Evolutionary conservation across 2,113 vertebrate species (phyloP), one percentile per base, ranked within the genome.

Genomic region (Podiceps cristatus): DNA sequence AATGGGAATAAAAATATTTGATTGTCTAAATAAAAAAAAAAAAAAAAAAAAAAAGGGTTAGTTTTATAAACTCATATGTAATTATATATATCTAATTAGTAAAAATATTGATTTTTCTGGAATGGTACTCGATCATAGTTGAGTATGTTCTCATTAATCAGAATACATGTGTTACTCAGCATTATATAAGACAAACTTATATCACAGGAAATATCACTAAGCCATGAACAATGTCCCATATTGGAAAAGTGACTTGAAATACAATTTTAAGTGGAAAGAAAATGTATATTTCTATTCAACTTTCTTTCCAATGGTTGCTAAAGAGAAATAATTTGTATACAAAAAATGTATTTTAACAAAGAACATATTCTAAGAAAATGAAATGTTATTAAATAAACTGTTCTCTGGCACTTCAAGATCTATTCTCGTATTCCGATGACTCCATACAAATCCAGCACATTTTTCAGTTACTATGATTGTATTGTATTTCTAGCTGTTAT

Each of bases 21-120:
- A 42, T 47, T 6, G 7, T 7, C 3, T 42, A 66, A 31, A 40
- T 13, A 7, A 24, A 55, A 59, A 55, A 35, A 31, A 45, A 3
- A 5, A n/a, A 1, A 7, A 24, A 55, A 59, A 55, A 35, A 31
- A 45, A 3, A 5, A n/a, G 1, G 0, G 31, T 91, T 55, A 6
- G 7, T 47, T 73, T 5, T 37, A 37, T 63, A 63, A 86, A 82
- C 19, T 33, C n/a, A 18, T 6, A 55, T 60, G n/a, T 69, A 69
- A 11, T 40, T 25, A 18, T 25, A 16, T 14, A 17, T 45, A 9
- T 5, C 6, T n/a, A 55, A 73, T 28, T 18, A n/a, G 8, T n/a
- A 4, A 69, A 55, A 56, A 22, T 18, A 49, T 4, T 67, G 4
- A 33, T 62, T 90, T 77, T 90, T 60, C 60, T 56, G 45, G 15